phyloP scores from a whole-genome alignment of 2,113 vertebrate species.

The Carlito syrichta region DNA sequence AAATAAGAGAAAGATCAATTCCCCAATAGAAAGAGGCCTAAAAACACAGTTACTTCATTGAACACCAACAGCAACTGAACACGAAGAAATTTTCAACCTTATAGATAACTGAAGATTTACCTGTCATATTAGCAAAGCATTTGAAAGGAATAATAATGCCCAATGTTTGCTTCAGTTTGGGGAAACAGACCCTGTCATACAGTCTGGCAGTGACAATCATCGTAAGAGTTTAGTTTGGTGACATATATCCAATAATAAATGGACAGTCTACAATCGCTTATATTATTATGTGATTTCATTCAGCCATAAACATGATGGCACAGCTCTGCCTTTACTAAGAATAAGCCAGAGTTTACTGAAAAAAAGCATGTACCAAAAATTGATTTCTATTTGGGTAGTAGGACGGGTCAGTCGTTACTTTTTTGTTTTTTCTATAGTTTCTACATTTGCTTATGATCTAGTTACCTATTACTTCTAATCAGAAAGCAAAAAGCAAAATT shows the following conservation, averaged over 20 bases:
- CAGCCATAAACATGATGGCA: not conserved
- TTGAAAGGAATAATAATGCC: not conserved
- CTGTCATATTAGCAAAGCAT: not conserved
- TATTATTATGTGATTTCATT: not conserved
- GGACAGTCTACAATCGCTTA: not conserved
- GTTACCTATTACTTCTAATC: not conserved
- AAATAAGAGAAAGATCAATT: not conserved
- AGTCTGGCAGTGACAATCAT: not conserved
- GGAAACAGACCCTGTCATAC: not conserved
- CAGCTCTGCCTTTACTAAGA: not conserved
- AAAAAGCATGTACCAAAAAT: not conserved
- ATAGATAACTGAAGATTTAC: not conserved
- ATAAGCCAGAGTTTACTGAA: not conserved
- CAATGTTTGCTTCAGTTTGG: not conserved
- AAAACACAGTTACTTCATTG: not conserved
- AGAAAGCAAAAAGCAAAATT: not conserved
- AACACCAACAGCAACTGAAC: not conserved
- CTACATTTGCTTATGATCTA: not conserved
- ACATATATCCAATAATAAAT: not conserved
- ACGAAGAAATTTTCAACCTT: not conserved
- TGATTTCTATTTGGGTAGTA: not conserved
- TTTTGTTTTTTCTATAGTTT: conserved; percentile 1
- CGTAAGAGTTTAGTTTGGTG: not conserved
- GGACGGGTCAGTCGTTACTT: not conserved
- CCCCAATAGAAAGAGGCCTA: not conserved